A percentile compares a stretch with the other conserved stretches of the same genome.
phyloP scores from a whole-genome alignment of 2,888 invertebrate species.

The Atherix ibis region DNA sequence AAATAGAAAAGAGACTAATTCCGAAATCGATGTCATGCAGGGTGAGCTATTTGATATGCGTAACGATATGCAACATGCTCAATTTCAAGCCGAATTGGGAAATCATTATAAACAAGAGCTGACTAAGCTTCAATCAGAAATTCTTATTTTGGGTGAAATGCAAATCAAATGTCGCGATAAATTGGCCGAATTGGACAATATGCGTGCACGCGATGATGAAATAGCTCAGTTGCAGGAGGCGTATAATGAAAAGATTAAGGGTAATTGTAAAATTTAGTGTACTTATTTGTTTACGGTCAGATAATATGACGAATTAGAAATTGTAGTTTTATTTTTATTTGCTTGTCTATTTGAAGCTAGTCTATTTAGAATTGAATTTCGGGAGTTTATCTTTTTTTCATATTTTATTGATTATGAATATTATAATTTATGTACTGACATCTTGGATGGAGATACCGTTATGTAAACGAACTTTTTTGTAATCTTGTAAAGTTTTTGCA shows the following conservation, averaged over 20 bases:
- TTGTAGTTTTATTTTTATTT: background rate
- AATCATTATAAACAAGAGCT: constrained; percentile 37
- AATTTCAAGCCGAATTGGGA: constrained; percentile 36
- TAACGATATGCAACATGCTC: constrained; percentile 33
- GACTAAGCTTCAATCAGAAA: constrained; percentile 38
- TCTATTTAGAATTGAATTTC: too few relatives aligned
- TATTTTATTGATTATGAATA: too few relatives aligned
- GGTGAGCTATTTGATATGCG: constrained; percentile 32
- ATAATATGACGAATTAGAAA: background rate
- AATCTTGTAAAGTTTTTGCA: too few relatives aligned
- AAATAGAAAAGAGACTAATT: constrained; percentile 25
- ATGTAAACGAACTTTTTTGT: too few relatives aligned
- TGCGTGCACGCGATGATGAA: constrained; percentile 34
- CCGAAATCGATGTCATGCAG: constrained; percentile 29
- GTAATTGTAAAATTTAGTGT: constrained; percentile 13
- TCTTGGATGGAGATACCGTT: too few relatives aligned
- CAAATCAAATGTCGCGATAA: constrained; percentile 39
- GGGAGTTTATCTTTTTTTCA: too few relatives aligned
- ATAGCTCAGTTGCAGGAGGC: constrained; percentile 32
- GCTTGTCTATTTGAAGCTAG: too few relatives aligned
- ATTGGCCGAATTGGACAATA: constrained; percentile 33
- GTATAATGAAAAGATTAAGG: constrained; percentile 36
- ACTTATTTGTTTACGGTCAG: background rate
- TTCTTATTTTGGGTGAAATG: constrained; percentile 40
- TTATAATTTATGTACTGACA: too few relatives aligned